Base-by-base conservation (phyloP, 2,888 invertebrate species). In the Polia nebulosa region DNA sequence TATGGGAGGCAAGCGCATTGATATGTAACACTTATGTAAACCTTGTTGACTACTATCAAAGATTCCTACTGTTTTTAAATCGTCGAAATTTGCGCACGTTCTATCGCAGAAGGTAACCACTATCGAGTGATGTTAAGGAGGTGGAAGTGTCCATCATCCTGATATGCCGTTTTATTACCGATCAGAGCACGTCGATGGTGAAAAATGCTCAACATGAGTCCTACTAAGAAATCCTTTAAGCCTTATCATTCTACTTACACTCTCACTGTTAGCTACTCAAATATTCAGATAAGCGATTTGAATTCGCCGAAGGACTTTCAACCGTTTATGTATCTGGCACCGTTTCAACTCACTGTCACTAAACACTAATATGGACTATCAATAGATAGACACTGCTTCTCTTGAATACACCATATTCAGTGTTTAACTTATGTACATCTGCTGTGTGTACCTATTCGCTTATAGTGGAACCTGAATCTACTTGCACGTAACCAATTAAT, bases 281-380 rank as follows among this genome's bases (percentile, higher is more conserved):
- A 41, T 62, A 63, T 73, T 73, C 36, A 29, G 49, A 41, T 47
- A 11, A 13, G 22, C 29, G 22, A 74, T 69, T 74, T 64, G n/a
- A 51, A 74, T 74, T 44, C 41, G 11, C 13, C 17, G 44, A 75
- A 64, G 41, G 66, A 75, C 76, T 44, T 34, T 20, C 22, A 22
- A 49, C 20, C 34, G 73, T 51, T 44, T 36, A 73, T 29, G 36
- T 44, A 25, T 66, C 22, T 52, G 69, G 52, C 67, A 34, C 36
- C 44, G 13, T 17, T 44, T 52, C 75, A 52, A 51, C 20, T n/a
- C 45, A 47, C 27, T 44, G 34, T 22, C 15, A 39, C 11, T n/a
- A n/a, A 15, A 17, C 0, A 32, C 36, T 32, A 25, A 20, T 25
- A 32, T 25, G 32, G 63, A 62, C 29, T 47, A 17, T 32, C 9